Conservation (phyloP, 92 coral and sea anemone species). For the Anthopleura xanthogrammica region DNA sequence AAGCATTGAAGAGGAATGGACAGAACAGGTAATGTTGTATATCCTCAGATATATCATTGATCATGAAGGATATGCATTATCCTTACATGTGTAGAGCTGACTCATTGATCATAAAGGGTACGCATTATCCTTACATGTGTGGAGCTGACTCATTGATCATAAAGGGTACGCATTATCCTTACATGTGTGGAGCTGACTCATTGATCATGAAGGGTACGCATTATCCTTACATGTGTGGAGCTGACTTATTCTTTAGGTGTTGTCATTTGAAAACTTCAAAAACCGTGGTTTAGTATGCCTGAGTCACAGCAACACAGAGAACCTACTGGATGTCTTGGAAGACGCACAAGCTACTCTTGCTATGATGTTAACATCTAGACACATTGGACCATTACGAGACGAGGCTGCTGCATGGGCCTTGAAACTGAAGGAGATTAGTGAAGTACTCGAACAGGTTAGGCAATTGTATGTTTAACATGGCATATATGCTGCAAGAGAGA, state of each 20-base stretch:
- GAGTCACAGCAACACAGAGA: conserved; percentile 91
- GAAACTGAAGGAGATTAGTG: conserved; percentile 90
- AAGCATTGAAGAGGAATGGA: conserved; percentile 98
- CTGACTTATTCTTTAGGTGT: conserved; percentile 50
- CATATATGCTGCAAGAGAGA: not conserved
- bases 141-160: not conserved
- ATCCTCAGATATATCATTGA: not conserved
- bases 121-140: no score
- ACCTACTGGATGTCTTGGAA: conserved; percentile 82
- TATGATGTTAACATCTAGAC: conserved; percentile 94
- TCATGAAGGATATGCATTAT: not conserved
- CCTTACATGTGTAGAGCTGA: not conserved
- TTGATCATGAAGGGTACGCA: not conserved
- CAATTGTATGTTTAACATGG: no score
- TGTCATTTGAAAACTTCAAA: conserved; percentile 92
- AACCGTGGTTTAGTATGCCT: conserved; percentile 88
- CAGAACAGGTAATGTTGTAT: conserved; percentile 74
- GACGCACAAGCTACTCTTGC: conserved; percentile 99
- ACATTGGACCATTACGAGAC: conserved; percentile 94
- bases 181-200: no score
- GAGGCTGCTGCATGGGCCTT: conserved; percentile 99
- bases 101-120: not conserved
- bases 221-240: no score
- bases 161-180: no score
- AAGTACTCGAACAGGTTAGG: conserved; percentile 91